These are phyloP conservation scores for Apis cerana DNA, from an alignment of 1,140 invertebrate species.

Conservation along the genomic window DNA sequence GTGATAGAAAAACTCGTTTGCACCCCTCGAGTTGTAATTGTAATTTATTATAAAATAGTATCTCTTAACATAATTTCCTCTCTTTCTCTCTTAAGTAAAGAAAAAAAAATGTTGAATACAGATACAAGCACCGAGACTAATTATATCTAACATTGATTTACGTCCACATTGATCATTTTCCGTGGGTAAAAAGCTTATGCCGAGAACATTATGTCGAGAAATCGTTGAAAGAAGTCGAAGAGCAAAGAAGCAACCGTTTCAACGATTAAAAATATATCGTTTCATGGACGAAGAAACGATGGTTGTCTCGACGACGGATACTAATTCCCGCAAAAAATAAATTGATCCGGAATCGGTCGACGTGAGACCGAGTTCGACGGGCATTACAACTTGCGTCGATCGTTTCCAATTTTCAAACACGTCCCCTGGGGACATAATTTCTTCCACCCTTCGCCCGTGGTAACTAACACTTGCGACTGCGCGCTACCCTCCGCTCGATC, in stretches of 20 bases:
- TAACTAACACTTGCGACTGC: slow-evolving; percentile 20
- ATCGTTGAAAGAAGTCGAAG: background rate
- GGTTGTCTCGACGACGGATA: slow-evolving; percentile 22
- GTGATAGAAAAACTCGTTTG: background rate
- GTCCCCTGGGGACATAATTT: background rate
- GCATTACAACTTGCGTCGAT: background rate
- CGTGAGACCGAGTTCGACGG: background rate
- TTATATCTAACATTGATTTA: background rate
- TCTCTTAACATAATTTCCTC: no score
- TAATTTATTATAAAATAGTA: no score
- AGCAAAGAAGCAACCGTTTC: background rate
- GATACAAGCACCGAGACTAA: no score
- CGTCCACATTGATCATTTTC: background rate
- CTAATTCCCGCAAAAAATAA: slow-evolving; percentile 40
- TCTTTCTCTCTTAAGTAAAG: no score
- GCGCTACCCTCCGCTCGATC: background rate
- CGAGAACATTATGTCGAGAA: background rate
- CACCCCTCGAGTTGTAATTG: background rate
- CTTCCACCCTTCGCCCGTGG: background rate
- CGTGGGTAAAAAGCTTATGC: background rate
- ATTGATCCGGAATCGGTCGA: slow-evolving; percentile 12
- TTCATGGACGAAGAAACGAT: background rate
- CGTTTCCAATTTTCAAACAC: slow-evolving; percentile 20
- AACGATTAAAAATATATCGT: slow-evolving; percentile 26
- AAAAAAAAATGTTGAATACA: no score